Evolutionary conservation across 2,888 invertebrate species (phyloP), one percentile per base, ranked within the genome.

Genomic region (Drosophila recens): DNA sequence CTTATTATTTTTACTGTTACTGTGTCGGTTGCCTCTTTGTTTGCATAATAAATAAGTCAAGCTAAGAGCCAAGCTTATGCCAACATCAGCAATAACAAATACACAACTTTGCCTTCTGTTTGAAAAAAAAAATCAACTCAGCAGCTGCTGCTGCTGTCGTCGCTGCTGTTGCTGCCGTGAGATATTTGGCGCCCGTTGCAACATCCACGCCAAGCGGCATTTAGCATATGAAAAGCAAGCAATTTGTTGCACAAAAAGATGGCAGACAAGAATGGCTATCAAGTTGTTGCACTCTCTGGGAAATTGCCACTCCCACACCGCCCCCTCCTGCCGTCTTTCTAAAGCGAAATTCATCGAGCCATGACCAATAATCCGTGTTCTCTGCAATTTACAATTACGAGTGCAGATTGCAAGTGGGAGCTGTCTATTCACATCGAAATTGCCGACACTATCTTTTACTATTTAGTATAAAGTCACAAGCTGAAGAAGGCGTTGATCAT

Each of bases 331-430:
- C 23, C 13, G n/a, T 3, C 40, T 33, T 27, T 27, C 45, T 5
- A n/a, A 0, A 13, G 43, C 20, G 2, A 17, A 43, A 43, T 3
- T 34, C 70, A 51, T 46, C 73, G 43, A 65, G 57, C 74, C 74
- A 70, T 74, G 71, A 65, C 71, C 59, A 53, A 65, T 54, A 53
- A 59, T 54, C 61, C 56, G 34, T 56, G 71, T 75, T 68, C 61
- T 78, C 15, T 65, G 74, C 79, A 78, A 78, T 78, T 78, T 68
- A 40, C 75, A 76, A 78, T 76, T 78, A 51, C 17, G 17, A 33
- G 5, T 51, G 1, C 49, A 34, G 54, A 72, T 58, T 64, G 56
- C 78, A 67, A 72, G 73, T 68, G 73, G 75, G 72, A 63, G 73
- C 59, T 61, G 53, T 57, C 69, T 63, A 30, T 34, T 48, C 59